Conservation (phyloP, 2,797 vertebrate species). For the Limnodromus scolopaceus region DNA sequence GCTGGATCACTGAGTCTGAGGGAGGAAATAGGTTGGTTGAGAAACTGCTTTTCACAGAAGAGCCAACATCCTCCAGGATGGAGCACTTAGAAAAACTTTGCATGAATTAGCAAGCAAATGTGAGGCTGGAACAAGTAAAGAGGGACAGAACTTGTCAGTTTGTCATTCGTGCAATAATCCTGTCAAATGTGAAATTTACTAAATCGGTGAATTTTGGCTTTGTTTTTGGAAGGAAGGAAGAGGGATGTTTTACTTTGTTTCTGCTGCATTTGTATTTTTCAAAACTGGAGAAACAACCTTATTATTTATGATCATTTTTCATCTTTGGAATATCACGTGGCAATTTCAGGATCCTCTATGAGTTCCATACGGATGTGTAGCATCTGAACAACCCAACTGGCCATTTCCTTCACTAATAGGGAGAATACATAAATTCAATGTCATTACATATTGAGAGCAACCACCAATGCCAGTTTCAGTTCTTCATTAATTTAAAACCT, state of each 20-base stretch:
- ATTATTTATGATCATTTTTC: neutral
- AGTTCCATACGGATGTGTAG: neutral
- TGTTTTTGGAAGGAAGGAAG: slow-evolving; percentile 4
- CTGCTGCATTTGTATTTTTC: neutral
- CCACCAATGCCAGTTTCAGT: neutral
- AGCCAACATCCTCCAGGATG: slow-evolving; percentile 32
- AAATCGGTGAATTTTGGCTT: slow-evolving; percentile 30
- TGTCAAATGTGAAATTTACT: neutral
- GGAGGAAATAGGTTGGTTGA: slow-evolving; percentile 31
- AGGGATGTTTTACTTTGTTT: neutral
- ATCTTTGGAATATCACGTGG: neutral
- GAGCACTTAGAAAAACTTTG: slow-evolving; percentile 49
- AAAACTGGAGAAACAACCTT: neutral
- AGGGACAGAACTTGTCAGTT: slow-evolving; percentile 54
- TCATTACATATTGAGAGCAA: neutral
- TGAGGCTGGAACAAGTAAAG: slow-evolving; percentile 43
- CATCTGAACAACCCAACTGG: neutral
- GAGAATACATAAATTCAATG: neutral
- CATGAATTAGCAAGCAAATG: slow-evolving; percentile 67
- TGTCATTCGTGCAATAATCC: slow-evolving; percentile 29
- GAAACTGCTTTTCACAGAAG: slow-evolving; percentile 11
- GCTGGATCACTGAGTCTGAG: slow-evolving; percentile 1
- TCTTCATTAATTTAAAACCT: slow-evolving; percentile 11
- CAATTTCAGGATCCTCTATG: neutral
- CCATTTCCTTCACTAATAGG: neutral